phyloP scores from a whole-genome alignment of 2,888 invertebrate genomes.

The Cinara cedri region DNA sequence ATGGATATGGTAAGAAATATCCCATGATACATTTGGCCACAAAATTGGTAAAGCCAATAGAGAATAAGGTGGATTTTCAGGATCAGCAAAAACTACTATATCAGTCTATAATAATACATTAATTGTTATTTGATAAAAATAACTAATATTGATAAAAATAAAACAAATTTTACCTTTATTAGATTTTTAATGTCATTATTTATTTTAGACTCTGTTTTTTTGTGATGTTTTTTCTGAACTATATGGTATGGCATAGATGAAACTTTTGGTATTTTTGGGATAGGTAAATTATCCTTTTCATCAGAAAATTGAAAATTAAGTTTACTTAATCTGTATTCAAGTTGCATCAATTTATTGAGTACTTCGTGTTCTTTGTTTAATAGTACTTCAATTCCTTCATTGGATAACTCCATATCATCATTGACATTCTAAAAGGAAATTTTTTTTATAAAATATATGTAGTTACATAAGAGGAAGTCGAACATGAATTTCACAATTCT shows the following conservation, averaged over 20 bases:
- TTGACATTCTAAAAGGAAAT: background rate
- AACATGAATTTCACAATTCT: too few relatives aligned
- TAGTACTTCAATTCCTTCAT: slow-evolving; percentile 23
- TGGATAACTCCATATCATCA: slow-evolving; percentile 14
- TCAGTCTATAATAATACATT: slow-evolving; percentile 62
- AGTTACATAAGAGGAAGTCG: too few relatives aligned
- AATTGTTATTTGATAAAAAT: background rate
- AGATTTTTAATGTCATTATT: background rate
- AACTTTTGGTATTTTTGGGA: background rate
- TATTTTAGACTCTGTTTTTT: background rate
- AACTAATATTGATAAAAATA: background rate
- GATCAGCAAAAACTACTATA: slow-evolving; percentile 72
- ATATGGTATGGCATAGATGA: background rate
- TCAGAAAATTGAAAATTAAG: slow-evolving; percentile 48
- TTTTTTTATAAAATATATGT: background rate
- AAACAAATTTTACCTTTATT: slow-evolving; percentile 21
- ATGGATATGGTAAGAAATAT: slow-evolving; percentile 51
- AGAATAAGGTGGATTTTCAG: slow-evolving; percentile 72
- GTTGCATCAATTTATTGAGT: slow-evolving; percentile 57
- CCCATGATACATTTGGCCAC: slow-evolving; percentile 61
- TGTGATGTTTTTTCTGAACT: background rate
- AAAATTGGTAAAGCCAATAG: slow-evolving; percentile 69
- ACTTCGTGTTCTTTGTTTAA: slow-evolving; percentile 51
- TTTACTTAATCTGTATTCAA: slow-evolving; percentile 60
- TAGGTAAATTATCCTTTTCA: background rate